Percentiles rank a stretch among this genome's conserved stretches.
Conservation (phyloP, 2,113 vertebrate genomes). For the Thunnus maccoyii region DNA sequence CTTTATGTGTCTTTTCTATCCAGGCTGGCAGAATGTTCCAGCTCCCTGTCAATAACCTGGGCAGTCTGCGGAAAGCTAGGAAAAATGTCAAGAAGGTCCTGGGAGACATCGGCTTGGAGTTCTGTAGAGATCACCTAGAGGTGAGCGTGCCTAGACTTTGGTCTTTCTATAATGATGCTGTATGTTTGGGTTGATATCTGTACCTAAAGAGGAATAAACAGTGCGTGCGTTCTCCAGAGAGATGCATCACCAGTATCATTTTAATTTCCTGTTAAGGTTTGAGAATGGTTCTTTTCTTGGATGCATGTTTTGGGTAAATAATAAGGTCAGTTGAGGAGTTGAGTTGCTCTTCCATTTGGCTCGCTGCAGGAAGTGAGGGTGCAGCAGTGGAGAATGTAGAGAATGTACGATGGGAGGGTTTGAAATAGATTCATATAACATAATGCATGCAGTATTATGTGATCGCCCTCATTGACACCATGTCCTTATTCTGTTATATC, state of each 20-base stretch:
- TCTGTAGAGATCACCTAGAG: slow-evolving; percentile 97
- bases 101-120: slow-evolving; percentile 99
- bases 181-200: not conserved
- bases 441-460: not conserved
- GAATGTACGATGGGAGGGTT: not conserved
- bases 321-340: not conserved
- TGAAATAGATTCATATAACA: not conserved
- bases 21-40: slow-evolving; percentile 98
- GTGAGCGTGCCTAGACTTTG: slow-evolving; percentile 82
- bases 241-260: not conserved
- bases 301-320: not conserved
- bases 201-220: not conserved
- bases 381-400: not conserved
- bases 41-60: slow-evolving; percentile 99
- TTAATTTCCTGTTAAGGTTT: not conserved
- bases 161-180: not conserved
- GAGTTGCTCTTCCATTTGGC: not conserved
- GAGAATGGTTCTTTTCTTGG: not conserved
- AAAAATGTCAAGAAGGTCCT: slow-evolving; percentile 99
- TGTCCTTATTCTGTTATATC: not conserved
- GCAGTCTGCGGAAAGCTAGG: slow-evolving; percentile 98
- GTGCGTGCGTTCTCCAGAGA: too few species aligned
- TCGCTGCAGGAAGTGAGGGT: not conserved
- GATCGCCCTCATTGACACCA: not conserved
- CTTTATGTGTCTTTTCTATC: slow-evolving; percentile 41